Evolutionary conservation across 2,888 invertebrate species (phyloP), one percentile per base, ranked within the genome.

Genomic region (Plutella xylostella): DNA sequence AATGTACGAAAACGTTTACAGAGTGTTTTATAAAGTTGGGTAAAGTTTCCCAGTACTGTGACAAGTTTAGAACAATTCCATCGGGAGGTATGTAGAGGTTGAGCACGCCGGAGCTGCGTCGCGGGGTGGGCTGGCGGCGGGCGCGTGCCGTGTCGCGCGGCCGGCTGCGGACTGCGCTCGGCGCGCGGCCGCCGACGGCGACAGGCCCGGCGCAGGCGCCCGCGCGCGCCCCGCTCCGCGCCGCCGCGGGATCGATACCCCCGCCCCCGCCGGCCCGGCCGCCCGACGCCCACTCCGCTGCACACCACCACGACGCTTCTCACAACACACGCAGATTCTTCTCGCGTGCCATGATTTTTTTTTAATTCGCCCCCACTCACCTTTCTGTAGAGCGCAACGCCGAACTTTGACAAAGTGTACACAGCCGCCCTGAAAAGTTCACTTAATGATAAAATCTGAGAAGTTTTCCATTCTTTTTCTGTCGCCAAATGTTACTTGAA

Each of bases 171-270:
- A 80, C 79, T 78, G 78, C 76, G 78, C 77, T 74, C 68, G 52
- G 49, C 55, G 64, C 55, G 61, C 59, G 59, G 52, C 55, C 43
- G 48, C 46, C 65, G 67, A n/a, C 14, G 14, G 28, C 30, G 28
- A 64, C 58, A 55, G 60, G 60, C 63, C 54, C 60, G 63, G 62
- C 62, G 65, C 64, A 63, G 64, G 63, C 64, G 58, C 38, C 65
- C 61, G 55, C 61, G 58, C 59, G 62, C 65, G 64, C 62, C 45
- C 51, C 72, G 78, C 79, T 79, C 78, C 68, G 80, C 80, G 79
- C 78, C 75, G 65, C 61, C 63, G 65, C 54, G 64, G 65, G 78
- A 82, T 82, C 82, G 75, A 82, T 82, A 82, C 80, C 80, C 79
- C 78, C 71, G 67, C 49, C 60, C 60, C 65, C 77, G 71, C 57